Evolutionary conservation across 2,797 vertebrate species (phyloP), one percentile per base, ranked within the genome.

Genomic region (Sylvia borin): DNA sequence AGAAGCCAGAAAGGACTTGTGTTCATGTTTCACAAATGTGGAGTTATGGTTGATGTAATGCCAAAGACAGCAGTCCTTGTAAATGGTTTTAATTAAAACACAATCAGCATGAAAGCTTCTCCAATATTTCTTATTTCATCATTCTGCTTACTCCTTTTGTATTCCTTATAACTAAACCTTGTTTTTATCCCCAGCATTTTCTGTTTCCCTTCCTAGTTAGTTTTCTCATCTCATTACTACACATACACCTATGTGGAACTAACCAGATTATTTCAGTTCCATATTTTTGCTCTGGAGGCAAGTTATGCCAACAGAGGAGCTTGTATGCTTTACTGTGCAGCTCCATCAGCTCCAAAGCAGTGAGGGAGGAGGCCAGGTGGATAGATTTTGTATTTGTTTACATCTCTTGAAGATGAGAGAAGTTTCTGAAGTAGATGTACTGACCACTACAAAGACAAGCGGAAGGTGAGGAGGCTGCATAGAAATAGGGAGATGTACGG

Each of bases 21-120:
- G 34, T 90, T 87, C 54, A 4, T 54, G 32, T 86, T 85, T 93
- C 75, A 84, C 51, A 91, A 86, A 86, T 70, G n/a, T 55, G 31
- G 85, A 90, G 60, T 85, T 2, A 2, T 76, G 77, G 68, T 93
- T 95, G 85, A 92, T 83, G 40, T 80, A 73, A 65, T 60, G 92
- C 79, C 91, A 92, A 90, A 79, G 79, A 54, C 36, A 75, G 62
- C 0, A 0, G 60, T 84, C 71, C 90, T 93, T 60, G 58, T 53
- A 92, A 93, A 72, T 76, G 27, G 38, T 72, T 89, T 94, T 88
- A 92, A 95, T 92, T 94, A 85, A 85, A 95, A 78, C 65, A 85
- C 58, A 66, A 45, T 76, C 70, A 62, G n/a, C 48, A 20, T 47
- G 38, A 72, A 73, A 90, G 7, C 25, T 75, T 85, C 60, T 92